Base-by-base conservation (phyloP, 1,140 invertebrate genomes). In the Plectrocnemia conspersa region DNA sequence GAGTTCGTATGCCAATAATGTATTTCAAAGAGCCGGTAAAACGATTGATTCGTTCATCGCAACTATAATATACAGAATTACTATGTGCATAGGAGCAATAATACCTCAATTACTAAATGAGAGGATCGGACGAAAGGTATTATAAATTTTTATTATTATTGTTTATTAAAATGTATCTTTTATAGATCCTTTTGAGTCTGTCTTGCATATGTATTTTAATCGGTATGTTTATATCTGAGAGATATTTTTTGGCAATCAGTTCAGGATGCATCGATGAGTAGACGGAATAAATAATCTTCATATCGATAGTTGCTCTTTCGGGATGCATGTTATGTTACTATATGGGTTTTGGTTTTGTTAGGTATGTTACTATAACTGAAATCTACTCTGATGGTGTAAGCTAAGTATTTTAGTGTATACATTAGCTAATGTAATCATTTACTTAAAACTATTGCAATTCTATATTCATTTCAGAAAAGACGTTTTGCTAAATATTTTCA, bases 101-200 rank as follows among this genome's bases (percentile, higher is more conserved):
- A 19, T 78, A 0, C 75, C 79, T 0, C 72, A 70, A 0, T 46
- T 76, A 9, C 53, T 84, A 10, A 77, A 83, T 58, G 83, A 86
- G 58, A 69, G 73, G 38, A 68, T 71, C 2, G 82, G 82, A 9
- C 70, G 83, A 36, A 76, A 56, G 44, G 59, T 61, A 49, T 15
- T 11, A 6, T n/a, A n/a, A n/a, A n/a, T 40, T 40, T 40, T 7
- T 9, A n/a, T 40, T 15, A 40, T 7, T 6, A 6, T 40, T 40
- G 10, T 10, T 40, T 40, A 7, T 6, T 10, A 15, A 7, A 40
- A 7, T 18, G 36, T 45, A 29, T 42, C 32, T 29, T 13, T 42
- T 29, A 4, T 27, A 56, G 53, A 18, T 47, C 3, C n/a, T 60
- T 5, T 29, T 60, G 13, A 29, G 29, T 11, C 46, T 40, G 19